Conservation (phyloP, 92 coral and sea anemone genomes). For the Pocillopora meandrina region DNA sequence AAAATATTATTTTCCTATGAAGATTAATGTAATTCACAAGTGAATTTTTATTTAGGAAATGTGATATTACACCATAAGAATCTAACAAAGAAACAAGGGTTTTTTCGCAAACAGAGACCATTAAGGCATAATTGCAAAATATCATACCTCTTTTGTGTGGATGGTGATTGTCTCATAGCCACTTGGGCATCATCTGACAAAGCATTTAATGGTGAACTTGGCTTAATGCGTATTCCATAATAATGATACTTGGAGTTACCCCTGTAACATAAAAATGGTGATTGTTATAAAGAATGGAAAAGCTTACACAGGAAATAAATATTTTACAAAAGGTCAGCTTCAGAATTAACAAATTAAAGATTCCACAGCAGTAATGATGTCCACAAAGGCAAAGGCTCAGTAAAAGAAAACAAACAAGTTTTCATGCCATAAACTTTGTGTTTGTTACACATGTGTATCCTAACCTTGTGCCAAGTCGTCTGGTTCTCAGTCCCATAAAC, state of each 20-base stretch:
- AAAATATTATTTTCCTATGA: too few species aligned
- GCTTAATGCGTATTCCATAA: slow-evolving; percentile 98
- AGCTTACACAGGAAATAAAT: not conserved
- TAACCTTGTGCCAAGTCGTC: slow-evolving; percentile 99
- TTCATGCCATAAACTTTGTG: too few species aligned
- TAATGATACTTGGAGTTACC: slow-evolving; percentile 99
- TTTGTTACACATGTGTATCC: not conserved
- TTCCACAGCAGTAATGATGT: not conserved
- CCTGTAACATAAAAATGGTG: slow-evolving; percentile 43
- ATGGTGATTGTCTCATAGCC: slow-evolving; percentile 98
- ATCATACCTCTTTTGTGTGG: slow-evolving; percentile 85
- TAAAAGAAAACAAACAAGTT: too few species aligned
- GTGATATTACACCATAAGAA: too few species aligned
- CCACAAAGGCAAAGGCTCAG: not conserved
- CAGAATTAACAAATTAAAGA: not conserved
- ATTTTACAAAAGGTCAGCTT: not conserved
- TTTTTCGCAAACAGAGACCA: too few species aligned
- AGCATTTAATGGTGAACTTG: slow-evolving; percentile 94
- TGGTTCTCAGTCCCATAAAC: slow-evolving; percentile 95
- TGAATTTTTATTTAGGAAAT: too few species aligned
- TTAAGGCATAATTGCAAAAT: not conserved
- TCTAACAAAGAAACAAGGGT: too few species aligned
- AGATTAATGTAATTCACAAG: too few species aligned
- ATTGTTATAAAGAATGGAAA: not conserved
- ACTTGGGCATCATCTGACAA: slow-evolving; percentile 95